Evolutionary conservation across 2,888 invertebrate species (phyloP), one percentile per base, ranked within the genome.

Genomic region (Lasioglossum pauxillum): DNA sequence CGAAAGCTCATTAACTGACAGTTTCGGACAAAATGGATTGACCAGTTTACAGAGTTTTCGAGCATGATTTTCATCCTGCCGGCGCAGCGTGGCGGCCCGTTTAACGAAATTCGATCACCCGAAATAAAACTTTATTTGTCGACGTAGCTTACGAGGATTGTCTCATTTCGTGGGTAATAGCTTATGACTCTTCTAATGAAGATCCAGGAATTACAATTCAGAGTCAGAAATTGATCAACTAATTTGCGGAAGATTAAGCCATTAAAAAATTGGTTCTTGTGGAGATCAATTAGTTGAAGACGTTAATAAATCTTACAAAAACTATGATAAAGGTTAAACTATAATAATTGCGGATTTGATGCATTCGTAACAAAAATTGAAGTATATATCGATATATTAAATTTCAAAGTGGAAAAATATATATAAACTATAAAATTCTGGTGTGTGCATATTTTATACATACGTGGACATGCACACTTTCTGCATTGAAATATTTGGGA

Each of bases 21-120:
- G 75, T 81, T 83, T 76, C 81, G 14, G 31, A 49, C 60, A 5
- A 76, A 83, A 81, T 83, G 81, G 64, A 71, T 81, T 16, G 72
- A 72, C 27, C 64, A 76, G 75, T 72, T 81, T 31, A 69, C 10
- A 46, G 41, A 27, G 31, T 72, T 49, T 75, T 57, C 23, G 38
- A 41, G 35, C 49, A 46, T 35, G 64, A 83, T 81, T 81, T 83
- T 81, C 60, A 31, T 64, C 35, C 64, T 3, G 35, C 49, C 5
- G 31, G 7, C 16, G 8, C 57, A 23, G 23, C 49, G 69, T 23
- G 19, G 46, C 49, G 41, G 75, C 71, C 64, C 75, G 69, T 80
- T 75, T 72, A 38, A 71, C 80, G 80, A 38, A 71, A 41, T 71
- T 75, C 80, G 74, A 46, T 74, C 31, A 31, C 16, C 10, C 16